phyloP scores from a whole-genome alignment of 2,888 invertebrate genomes.

The Dichetophora obliterata region DNA sequence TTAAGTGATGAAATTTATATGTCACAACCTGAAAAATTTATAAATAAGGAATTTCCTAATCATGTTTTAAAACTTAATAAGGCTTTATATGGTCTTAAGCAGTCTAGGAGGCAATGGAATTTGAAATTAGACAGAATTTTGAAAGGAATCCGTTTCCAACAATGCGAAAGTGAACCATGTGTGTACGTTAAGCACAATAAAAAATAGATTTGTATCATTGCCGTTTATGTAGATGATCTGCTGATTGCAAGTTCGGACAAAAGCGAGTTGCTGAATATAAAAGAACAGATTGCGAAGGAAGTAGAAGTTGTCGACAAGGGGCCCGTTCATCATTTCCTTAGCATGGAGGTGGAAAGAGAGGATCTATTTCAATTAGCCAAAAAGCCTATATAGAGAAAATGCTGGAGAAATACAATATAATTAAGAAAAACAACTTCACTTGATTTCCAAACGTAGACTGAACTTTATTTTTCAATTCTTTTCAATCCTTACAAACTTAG shows the following conservation, averaged over 20 bases:
- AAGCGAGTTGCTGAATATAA: constrained; percentile 5
- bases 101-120: constrained; percentile 31
- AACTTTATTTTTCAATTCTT: too few species aligned
- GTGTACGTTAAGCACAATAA: neutral
- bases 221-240: constrained; percentile 39
- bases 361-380: constrained; percentile 12
- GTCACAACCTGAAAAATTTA: constrained; percentile 41
- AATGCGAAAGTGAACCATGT: constrained; percentile 26
- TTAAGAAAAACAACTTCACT: too few species aligned
- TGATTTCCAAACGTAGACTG: too few species aligned
- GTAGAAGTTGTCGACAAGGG: constrained; percentile 36
- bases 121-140: constrained; percentile 13
- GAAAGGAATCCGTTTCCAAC: constrained; percentile 30
- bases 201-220: constrained; percentile 13
- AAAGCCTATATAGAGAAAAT: constrained; percentile 22
- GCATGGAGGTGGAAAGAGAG: constrained; percentile 41
- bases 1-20: constrained; percentile 19
- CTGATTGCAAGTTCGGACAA: constrained; percentile 34
- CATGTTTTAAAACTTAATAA: too few species aligned
- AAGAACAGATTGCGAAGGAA: constrained; percentile 10
- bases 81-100: too few species aligned
- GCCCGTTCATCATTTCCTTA: constrained; percentile 31
- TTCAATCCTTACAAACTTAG: too few species aligned
- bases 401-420: too few species aligned
- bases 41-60: constrained; percentile 2